Base-by-base conservation (phyloP, 2,797 vertebrate genomes). In the Valencia hispanica region DNA sequence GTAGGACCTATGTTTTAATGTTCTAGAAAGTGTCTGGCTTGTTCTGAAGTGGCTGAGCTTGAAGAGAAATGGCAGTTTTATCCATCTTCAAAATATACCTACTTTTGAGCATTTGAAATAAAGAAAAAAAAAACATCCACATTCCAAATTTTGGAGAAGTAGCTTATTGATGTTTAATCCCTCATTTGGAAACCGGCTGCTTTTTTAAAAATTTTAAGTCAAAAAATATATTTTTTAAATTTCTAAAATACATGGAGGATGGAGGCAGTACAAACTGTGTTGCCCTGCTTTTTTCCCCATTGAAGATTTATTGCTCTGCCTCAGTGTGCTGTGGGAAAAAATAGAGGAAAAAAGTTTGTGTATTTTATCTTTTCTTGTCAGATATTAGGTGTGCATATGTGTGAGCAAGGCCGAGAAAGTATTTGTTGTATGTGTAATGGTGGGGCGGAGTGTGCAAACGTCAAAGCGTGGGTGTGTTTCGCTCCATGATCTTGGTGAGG, bases 291-390 rank as follows among this genome's bases (percentile, higher is more conserved):
- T 41, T 10, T 36, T n/a, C 27, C 78, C 61, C 85, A 89, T 89
- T 91, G 61, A 65, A 22, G 91, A 92, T 90, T 93, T 91, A 94
- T 94, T 93, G 90, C 65, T 87, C 20, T 59, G 10, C 80, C 84
- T 90, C 88, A 82, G 73, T 50, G 41, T 53, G 25, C 7, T 55
- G 61, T 68, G 47, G 47, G 18, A 61, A 47, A 70, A 68, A 61
- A 53, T 9, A 7, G 2, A 41, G n/a, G 25, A n/a, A 66, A 22
- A 41, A 11, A 70, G 76, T 75, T 73, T 90, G 88, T 84, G 78
- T 78, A 69, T 85, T 86, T 66, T 41, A 66, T 66, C 39, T 66
- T 66, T 66, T 43, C 63, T 66, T 43, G 25, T 15, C 72, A 87
- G 86, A 70, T 72, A 71, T 87, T 85, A 74, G 68, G 70, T 39